These are phyloP conservation scores for Ctenochaetus hawaiiensis DNA, from an alignment of 2,797 vertebrate species.

Conservation along the genomic window DNA sequence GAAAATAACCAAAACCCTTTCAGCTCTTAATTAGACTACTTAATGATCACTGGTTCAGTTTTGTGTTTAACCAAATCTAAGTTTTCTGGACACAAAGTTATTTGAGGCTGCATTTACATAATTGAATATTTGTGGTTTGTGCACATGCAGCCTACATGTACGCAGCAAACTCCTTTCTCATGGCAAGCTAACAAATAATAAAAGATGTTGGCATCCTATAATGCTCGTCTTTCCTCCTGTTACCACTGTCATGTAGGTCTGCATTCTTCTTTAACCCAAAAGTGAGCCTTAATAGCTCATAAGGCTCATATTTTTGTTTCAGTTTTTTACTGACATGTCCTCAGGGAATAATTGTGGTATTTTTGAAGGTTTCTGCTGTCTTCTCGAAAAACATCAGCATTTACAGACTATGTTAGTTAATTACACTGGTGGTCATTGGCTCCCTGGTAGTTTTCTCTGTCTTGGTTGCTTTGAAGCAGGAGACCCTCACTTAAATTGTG, in stretches of 20 bases:
- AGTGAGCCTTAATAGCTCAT: conserved; percentile 36
- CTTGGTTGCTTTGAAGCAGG: conserved; percentile 32
- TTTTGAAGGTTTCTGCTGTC: conserved; percentile 33
- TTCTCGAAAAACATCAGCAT: conserved; percentile 36
- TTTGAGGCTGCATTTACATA: conserved; percentile 38
- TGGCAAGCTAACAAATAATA: conserved; percentile 26
- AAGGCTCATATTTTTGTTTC: conserved; percentile 14
- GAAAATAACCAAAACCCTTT: conserved; percentile 33
- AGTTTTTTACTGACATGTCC: conserved; percentile 10
- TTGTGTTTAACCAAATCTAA: conserved; percentile 33
- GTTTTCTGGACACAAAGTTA: conserved; percentile 10
- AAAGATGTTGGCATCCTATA: conserved; percentile 23
- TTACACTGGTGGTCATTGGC: not conserved
- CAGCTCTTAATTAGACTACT: conserved; percentile 48
- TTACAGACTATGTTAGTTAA: conserved; percentile 7
- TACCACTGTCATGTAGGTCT: conserved; percentile 38
- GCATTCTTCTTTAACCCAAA: conserved; percentile 49
- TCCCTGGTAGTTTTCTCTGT: conserved; percentile 40
- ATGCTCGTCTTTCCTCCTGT: conserved; percentile 16
- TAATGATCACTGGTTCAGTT: conserved; percentile 37
- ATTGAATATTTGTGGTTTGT: conserved; percentile 41
- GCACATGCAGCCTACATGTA: conserved; percentile 31
- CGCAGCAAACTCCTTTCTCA: conserved; percentile 32
- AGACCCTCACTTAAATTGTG: conserved; percentile 19
- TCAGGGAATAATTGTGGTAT: conserved; percentile 40